These are phyloP conservation scores for Crocidura indochinensis DNA, from an alignment of 2,797 vertebrate species.

Conservation along the genomic window DNA sequence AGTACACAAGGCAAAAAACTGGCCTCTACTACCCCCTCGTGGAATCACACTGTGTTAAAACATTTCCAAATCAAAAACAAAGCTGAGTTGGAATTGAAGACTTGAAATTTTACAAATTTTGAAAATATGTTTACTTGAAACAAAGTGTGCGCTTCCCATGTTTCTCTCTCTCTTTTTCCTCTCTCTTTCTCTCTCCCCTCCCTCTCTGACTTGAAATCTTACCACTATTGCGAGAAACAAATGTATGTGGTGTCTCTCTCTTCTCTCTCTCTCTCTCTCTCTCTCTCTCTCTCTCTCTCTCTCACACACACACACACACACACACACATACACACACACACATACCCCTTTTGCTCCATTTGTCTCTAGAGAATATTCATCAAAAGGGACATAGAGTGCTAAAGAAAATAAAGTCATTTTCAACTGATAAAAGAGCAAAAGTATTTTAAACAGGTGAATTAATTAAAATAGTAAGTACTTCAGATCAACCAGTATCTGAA, in stretches of 20 bases:
- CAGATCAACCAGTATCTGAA: slow-evolving; percentile 40
- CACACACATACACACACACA: background rate
- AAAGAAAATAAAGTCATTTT: background rate
- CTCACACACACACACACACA: background rate
- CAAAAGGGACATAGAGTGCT: background rate
- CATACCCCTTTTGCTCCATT: background rate
- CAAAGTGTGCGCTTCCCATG: background rate
- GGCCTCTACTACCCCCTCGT: slow-evolving; percentile 90
- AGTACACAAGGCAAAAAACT: slow-evolving; percentile 65
- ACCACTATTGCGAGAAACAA: too few relatives aligned
- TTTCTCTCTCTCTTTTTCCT: background rate
- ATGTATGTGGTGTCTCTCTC: too few relatives aligned
- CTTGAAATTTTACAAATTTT: too few relatives aligned
- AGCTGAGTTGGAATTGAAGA: background rate
- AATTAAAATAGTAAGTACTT: slow-evolving; percentile 57
- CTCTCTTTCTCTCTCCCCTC: too few relatives aligned
- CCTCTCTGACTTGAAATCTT: too few relatives aligned
- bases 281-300: background rate
- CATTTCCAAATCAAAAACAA: background rate
- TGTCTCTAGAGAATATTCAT: slow-evolving; percentile 54
- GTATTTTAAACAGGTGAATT: slow-evolving; percentile 45
- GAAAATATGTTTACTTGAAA: background rate
- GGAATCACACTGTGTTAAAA: slow-evolving; percentile 78
- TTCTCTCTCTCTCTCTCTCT: too few relatives aligned
- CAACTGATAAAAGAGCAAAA: slow-evolving; percentile 34